phyloP scores from a whole-genome alignment of 2,797 vertebrate genomes.

The Moxostoma hubbsi region DNA sequence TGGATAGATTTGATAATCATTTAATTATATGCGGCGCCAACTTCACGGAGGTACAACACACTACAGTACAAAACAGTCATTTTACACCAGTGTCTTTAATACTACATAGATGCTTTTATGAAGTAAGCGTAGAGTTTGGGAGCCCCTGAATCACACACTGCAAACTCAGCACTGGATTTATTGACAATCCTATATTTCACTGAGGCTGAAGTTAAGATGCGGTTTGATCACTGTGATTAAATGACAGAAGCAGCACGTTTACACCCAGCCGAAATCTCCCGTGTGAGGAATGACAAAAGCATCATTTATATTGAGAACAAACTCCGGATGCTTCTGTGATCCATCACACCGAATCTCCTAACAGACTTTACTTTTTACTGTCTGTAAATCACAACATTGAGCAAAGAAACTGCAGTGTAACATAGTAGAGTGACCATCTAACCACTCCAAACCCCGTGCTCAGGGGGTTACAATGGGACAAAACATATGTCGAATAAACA shows the following conservation, averaged over 20 bases:
- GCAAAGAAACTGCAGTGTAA: not conserved
- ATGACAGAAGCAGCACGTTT: constrained; percentile 26
- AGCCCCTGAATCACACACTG: constrained; percentile 21
- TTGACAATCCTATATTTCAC: constrained; percentile 14
- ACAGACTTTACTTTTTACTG: not conserved
- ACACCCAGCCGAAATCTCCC: not conserved
- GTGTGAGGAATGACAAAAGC: not conserved
- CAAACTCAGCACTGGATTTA: constrained; percentile 19
- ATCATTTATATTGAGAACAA: not conserved
- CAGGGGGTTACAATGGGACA: too few relatives aligned
- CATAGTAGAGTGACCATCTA: not conserved
- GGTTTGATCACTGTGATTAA: constrained; percentile 32
- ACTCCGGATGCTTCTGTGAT: not conserved
- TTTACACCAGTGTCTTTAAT: too few relatives aligned
- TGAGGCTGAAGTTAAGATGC: constrained; percentile 23
- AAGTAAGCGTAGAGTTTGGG: too few relatives aligned
- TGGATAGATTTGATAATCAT: too few relatives aligned
- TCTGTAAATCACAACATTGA: not conserved
- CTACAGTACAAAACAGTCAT: too few relatives aligned
- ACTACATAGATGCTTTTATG: too few relatives aligned
- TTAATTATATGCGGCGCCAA: too few relatives aligned
- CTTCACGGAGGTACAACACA: too few relatives aligned
- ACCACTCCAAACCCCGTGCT: too few relatives aligned
- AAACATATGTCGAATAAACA: too few relatives aligned
- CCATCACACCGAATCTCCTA: constrained; percentile 14